These are phyloP conservation scores for Crocuta crocuta DNA, from an alignment of 2,113 vertebrate genomes.

Conservation along the genomic window DNA sequence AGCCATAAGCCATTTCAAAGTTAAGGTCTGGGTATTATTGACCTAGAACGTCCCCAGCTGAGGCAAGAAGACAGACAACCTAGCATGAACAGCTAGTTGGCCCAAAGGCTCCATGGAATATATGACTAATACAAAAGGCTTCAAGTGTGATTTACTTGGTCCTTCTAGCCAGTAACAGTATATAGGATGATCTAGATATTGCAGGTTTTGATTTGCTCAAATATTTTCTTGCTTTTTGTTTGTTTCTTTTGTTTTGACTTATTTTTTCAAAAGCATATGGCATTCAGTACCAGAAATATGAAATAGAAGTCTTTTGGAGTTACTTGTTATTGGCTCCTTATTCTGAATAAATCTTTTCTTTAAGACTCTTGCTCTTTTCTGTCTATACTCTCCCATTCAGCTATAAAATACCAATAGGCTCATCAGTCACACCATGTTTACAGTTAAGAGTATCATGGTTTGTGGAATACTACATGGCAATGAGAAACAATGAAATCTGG, in stretches of 20 bases:
- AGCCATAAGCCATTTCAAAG: background rate
- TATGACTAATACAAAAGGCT: background rate
- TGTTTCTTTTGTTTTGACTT: background rate
- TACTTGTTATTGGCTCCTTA: background rate
- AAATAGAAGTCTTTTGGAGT: background rate
- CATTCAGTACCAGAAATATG: background rate
- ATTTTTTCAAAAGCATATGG: background rate
- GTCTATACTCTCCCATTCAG: background rate
- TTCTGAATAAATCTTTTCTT: background rate
- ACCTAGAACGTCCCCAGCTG: background rate
- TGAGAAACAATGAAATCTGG: too few species aligned
- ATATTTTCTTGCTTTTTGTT: conserved; percentile 10
- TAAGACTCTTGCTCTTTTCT: background rate
- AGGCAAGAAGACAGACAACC: background rate
- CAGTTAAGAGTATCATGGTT: background rate
- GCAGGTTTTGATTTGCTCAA: background rate
- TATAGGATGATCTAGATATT: background rate
- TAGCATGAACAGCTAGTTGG: background rate
- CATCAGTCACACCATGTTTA: background rate
- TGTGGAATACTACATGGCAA: too few species aligned
- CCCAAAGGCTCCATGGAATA: background rate
- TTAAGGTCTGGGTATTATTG: background rate
- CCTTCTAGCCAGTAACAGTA: background rate
- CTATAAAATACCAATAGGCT: background rate
- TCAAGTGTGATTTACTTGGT: background rate